These are phyloP conservation scores for Holacanthella duospinosa DNA, from an alignment of 2,888 invertebrate species.

Conservation along the genomic window DNA sequence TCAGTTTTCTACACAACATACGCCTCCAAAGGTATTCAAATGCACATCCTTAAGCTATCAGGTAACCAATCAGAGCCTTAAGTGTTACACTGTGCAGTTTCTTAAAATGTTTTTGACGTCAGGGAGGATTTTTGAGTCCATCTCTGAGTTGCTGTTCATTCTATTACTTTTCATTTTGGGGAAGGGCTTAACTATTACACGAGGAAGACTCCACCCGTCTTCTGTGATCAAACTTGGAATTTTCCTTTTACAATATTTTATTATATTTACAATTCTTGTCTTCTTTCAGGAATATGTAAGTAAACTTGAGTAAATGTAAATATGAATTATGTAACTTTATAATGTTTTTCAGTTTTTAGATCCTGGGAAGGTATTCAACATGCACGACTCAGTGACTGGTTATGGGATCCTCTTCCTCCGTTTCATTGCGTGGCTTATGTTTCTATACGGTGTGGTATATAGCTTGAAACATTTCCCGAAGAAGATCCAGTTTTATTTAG, in stretches of 20 bases:
- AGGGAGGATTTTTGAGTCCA: conserved; percentile 61
- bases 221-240: conserved; percentile 65
- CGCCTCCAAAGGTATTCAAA: conserved; percentile 63
- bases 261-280: conserved; percentile 64
- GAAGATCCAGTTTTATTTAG: conserved; percentile 71
- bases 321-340: not conserved
- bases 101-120: conserved; percentile 37
- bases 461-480: conserved; percentile 74
- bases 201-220: conserved; percentile 61
- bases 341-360: conserved; percentile 60
- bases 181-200: conserved; percentile 82
- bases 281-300: conserved; percentile 66
- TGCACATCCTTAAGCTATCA: conserved; percentile 43
- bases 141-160: conserved; percentile 64
- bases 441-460: conserved; percentile 56
- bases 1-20: conserved; percentile 64
- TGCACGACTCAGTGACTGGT: conserved; percentile 84
- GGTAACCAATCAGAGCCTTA: too few species aligned
- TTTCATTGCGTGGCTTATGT: conserved; percentile 71
- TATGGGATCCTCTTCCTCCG: conserved; percentile 67
- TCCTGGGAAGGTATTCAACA: conserved; percentile 76
- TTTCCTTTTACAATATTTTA: conserved; percentile 65
- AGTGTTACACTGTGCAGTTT: too few species aligned
- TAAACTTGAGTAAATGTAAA: not conserved
- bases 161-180: conserved; percentile 68